These are phyloP conservation scores for Phoenoteleia sp. DNA, from an alignment of 2,888 invertebrate genomes.

Conservation along the genomic window DNA sequence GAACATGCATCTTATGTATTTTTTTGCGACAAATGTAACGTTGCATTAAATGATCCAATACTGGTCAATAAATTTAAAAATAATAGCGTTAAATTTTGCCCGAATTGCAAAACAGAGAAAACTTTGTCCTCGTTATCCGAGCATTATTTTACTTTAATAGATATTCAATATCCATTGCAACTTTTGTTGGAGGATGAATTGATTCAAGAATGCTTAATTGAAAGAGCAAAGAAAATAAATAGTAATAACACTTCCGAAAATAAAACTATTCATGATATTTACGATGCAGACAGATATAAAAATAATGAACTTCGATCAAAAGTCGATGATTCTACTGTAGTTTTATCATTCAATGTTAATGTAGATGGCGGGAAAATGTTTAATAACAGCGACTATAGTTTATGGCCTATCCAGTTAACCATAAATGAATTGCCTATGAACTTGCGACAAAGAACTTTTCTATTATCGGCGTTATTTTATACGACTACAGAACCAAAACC, in stretches of 20 bases:
- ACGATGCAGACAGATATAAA: not conserved
- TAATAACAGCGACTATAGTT: constrained; percentile 7
- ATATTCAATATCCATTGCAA: not conserved
- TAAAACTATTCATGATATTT: constrained; percentile 3
- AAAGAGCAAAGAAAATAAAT: not conserved
- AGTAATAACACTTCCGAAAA: not conserved
- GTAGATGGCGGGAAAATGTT: constrained; percentile 17
- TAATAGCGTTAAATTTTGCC: not conserved
- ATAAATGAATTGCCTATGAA: constrained; percentile 41
- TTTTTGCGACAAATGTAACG: constrained; percentile 10
- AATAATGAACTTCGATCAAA: not conserved
- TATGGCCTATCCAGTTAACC: constrained; percentile 14
- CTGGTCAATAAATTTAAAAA: constrained; percentile 10
- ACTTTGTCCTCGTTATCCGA: not conserved
- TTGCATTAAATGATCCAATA: constrained; percentile 7
- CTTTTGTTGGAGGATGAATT: constrained; percentile 6
- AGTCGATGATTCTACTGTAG: not conserved
- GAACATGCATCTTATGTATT: constrained; percentile 12
- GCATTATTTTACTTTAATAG: constrained; percentile 3
- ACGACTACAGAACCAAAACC: constrained; percentile 22
- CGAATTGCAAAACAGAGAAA: constrained; percentile 1
- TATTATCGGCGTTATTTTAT: constrained; percentile 24
- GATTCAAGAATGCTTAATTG: constrained; percentile 1
- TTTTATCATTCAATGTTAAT: constrained; percentile 27
- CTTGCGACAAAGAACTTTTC: constrained; percentile 8